Conservation (phyloP, 2,888 invertebrate genomes). For the Psococerastis gibbosa region DNA sequence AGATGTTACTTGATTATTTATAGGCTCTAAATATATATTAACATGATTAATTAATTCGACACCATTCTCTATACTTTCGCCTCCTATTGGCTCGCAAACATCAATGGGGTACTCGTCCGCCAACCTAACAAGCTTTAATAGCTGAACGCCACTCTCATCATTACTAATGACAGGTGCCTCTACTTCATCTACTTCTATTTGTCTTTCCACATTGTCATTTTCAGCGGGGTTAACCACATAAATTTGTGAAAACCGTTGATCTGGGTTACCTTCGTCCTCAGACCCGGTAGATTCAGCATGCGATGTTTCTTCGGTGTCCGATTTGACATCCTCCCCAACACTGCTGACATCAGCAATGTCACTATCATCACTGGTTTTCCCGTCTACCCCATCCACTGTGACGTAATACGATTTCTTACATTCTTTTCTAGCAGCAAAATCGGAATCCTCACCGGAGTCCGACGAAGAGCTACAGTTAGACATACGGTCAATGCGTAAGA, state of each 20-base stretch:
- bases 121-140: not conserved
- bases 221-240: conserved; percentile 26
- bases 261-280: conserved; percentile 24
- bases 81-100: not conserved
- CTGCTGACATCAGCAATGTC: conserved; percentile 21
- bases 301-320: conserved; percentile 19
- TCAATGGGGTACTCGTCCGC: not conserved
- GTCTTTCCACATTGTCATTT: conserved; percentile 15
- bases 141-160: too few species aligned
- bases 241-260: conserved; percentile 24
- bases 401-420: conserved; percentile 16
- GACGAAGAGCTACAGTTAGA: conserved; percentile 14
- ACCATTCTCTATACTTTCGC: not conserved
- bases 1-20: too few species aligned
- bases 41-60: conserved; percentile 11
- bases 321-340: conserved; percentile 22
- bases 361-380: conserved; percentile 18
- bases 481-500: conserved; percentile 2
- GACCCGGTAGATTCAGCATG: conserved; percentile 25
- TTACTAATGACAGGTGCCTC: too few species aligned
- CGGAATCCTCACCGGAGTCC: conserved; percentile 15
- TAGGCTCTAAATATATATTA: too few species aligned
- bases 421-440: conserved; percentile 12
- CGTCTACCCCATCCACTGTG: conserved; percentile 31
- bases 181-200: not conserved